Evolutionary conservation across 2,888 invertebrate species (phyloP).

Genomic region (Eristalis tenax): DNA sequence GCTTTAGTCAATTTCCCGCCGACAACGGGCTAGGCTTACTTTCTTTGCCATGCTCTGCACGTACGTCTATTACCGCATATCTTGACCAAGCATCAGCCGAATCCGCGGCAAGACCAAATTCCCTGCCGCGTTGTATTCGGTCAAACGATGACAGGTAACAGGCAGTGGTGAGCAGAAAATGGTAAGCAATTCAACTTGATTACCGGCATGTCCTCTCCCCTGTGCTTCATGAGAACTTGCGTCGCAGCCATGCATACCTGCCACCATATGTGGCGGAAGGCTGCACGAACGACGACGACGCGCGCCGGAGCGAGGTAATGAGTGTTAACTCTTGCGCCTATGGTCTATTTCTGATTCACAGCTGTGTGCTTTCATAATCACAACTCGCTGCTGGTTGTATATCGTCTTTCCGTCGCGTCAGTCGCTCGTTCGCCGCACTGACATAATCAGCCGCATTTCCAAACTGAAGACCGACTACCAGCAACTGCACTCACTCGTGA

Average conservation of each 20-base stretch:
- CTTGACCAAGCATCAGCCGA: slow-evolving; percentile 62
- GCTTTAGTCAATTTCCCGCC: slow-evolving; percentile 56
- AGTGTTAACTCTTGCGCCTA: slow-evolving; percentile 52
- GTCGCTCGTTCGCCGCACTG: slow-evolving; percentile 30
- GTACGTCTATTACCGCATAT: slow-evolving; percentile 66
- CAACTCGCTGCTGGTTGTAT: not conserved
- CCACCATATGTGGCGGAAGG: slow-evolving; percentile 21
- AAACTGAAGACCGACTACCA: slow-evolving; percentile 8
- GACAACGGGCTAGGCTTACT: slow-evolving; percentile 3
- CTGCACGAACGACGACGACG: not conserved
- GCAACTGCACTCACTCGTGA: not conserved
- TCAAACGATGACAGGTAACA: slow-evolving; percentile 61
- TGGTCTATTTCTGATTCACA: slow-evolving; percentile 53
- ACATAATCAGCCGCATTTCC: slow-evolving; percentile 60
- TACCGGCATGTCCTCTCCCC: not conserved
- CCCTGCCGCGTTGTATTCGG: slow-evolving; percentile 43
- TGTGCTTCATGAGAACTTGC: slow-evolving; percentile 9
- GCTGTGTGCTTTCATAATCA: slow-evolving; percentile 53
- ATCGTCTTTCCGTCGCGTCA: not conserved
- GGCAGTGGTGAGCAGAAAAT: slow-evolving; percentile 12
- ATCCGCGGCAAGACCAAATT: slow-evolving; percentile 52
- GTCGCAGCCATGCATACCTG: not conserved
- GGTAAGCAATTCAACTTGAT: slow-evolving; percentile 27
- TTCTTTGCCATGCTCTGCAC: slow-evolving; percentile 58
- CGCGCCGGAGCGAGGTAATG: slow-evolving; percentile 31